phyloP scores from a whole-genome alignment of 2,888 invertebrate genomes.

The Teleogryllus oceanicus region DNA sequence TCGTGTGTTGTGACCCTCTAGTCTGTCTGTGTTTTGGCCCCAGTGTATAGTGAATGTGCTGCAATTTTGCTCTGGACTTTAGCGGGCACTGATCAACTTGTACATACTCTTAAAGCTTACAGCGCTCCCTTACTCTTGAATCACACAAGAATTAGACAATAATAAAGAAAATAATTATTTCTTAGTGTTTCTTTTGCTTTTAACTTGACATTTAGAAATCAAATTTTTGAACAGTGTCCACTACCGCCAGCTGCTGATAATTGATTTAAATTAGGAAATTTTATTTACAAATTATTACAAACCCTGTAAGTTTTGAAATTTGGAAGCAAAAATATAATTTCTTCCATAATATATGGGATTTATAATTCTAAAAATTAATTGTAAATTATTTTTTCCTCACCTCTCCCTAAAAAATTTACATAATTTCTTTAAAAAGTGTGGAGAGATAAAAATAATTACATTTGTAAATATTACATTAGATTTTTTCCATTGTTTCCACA shows the following conservation, averaged over 20 bases:
- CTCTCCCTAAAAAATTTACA: too few species aligned
- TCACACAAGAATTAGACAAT: conserved; percentile 34
- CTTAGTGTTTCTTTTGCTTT: background rate
- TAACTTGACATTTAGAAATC: conserved; percentile 5
- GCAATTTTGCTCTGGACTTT: conserved; percentile 12
- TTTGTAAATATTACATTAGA: too few species aligned
- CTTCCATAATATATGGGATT: conserved; percentile 34
- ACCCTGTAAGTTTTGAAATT: conserved; percentile 47
- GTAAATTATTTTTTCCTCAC: too few species aligned
- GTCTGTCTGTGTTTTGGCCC: conserved; percentile 24
- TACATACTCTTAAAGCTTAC: conserved; percentile 20
- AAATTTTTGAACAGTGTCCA: conserved; percentile 31
- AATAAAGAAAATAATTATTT: conserved; percentile 30
- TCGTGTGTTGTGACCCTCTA: conserved; percentile 46
- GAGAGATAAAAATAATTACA: too few species aligned
- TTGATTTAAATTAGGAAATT: conserved; percentile 35
- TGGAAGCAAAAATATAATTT: conserved; percentile 49
- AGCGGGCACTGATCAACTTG: conserved; percentile 19
- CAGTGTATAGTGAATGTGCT: conserved; percentile 34
- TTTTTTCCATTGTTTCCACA: too few species aligned
- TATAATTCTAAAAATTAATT: too few species aligned
- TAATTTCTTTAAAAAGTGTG: too few species aligned
- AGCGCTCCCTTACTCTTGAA: conserved; percentile 11
- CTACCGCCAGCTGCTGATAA: conserved; percentile 33
- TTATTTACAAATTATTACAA: conserved; percentile 35